Conservation (phyloP, 2,797 vertebrate species). For the Podarcis lilfordi region DNA sequence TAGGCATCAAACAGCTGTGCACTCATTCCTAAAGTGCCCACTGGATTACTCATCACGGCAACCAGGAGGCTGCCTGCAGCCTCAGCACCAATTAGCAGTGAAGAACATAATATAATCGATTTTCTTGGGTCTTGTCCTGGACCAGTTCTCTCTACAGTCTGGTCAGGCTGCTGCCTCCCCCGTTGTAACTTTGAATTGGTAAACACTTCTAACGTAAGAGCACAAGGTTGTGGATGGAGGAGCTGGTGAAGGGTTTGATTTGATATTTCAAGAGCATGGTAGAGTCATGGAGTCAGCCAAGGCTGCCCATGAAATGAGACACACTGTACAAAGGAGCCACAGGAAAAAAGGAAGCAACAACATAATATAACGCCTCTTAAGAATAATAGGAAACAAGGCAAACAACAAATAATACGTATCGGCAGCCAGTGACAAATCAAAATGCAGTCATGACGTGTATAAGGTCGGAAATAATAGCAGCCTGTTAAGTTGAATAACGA, state of each 20-base stretch:
- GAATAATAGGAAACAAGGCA: too few species aligned
- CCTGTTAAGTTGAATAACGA: too few species aligned
- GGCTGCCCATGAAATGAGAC: neutral
- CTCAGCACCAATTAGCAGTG: slow-evolving; percentile 16
- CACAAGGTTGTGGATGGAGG: neutral
- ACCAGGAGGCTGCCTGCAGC: slow-evolving; percentile 41
- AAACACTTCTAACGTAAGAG: neutral
- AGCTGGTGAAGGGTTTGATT: slow-evolving; percentile 20
- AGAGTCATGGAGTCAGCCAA: neutral
- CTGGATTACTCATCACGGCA: slow-evolving; percentile 36
- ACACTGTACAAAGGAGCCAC: neutral
- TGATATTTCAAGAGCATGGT: neutral
- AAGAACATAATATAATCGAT: slow-evolving; percentile 32
- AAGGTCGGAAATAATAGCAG: too few species aligned
- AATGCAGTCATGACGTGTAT: too few species aligned
- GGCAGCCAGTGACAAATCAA: too few species aligned
- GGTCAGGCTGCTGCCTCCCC: slow-evolving; percentile 28
- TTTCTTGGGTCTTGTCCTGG: slow-evolving; percentile 18
- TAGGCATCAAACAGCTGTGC: slow-evolving; percentile 58
- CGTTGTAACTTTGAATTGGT: slow-evolving; percentile 19
- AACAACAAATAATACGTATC: too few species aligned
- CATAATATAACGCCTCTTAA: too few species aligned
- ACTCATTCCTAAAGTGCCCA: slow-evolving; percentile 27
- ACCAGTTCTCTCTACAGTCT: slow-evolving; percentile 19
- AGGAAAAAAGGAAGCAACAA: neutral